Conservation (phyloP, 1,140 invertebrate genomes). For the Halictus rubicundus region DNA sequence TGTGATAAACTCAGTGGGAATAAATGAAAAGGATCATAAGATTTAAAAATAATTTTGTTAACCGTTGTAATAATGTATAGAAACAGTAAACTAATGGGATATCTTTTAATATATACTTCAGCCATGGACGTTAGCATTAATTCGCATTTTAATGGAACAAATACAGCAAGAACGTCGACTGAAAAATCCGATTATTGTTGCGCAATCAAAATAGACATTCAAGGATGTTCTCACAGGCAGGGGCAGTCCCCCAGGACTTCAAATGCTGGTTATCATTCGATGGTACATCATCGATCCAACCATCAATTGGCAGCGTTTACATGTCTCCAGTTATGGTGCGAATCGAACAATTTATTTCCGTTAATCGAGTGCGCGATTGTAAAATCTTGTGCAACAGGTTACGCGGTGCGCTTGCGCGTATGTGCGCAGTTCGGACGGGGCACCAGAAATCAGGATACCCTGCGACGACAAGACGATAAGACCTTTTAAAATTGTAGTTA, state of each 20-base stretch:
- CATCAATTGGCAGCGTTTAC: not conserved
- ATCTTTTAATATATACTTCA: not conserved
- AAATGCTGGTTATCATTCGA: not conserved
- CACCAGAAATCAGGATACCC: not conserved
- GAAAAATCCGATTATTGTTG: not conserved
- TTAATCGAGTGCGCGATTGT: not conserved
- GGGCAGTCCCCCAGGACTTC: not conserved
- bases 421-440: no score
- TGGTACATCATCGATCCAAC: not conserved
- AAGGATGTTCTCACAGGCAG: not conserved
- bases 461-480: not conserved
- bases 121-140: not conserved
- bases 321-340: not conserved
- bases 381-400: constrained; percentile 8
- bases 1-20: no score
- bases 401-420: no score
- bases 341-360: not conserved
- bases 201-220: not conserved
- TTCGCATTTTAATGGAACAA: not conserved
- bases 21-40: not conserved
- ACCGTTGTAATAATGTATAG: no score
- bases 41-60: no score
- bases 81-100: no score
- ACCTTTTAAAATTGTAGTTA: constrained; percentile 46
- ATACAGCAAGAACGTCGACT: no score